phyloP scores from a whole-genome alignment of 2,888 invertebrate genomes.

The Melanargia galathea region DNA sequence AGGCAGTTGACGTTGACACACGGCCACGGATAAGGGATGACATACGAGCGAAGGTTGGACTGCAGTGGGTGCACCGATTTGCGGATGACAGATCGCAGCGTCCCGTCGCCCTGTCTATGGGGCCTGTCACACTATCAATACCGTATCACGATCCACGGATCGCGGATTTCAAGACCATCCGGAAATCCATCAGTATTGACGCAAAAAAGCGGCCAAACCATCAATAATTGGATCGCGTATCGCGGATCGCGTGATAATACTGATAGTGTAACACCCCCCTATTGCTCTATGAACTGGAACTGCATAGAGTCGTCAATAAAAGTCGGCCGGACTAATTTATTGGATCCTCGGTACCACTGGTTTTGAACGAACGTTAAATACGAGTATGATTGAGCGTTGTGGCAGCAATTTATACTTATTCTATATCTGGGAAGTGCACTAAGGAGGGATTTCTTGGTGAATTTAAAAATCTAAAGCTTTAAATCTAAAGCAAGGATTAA shows the following conservation, averaged over 20 bases:
- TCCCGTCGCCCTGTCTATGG: conserved; percentile 40
- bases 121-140: no score
- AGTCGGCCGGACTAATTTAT: conserved; percentile 29
- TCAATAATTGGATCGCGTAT: no score
- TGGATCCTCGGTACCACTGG: conserved; percentile 18
- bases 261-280: no score
- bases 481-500: no score
- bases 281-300: conserved; percentile 37
- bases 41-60: conserved; percentile 56
- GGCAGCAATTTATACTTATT: neutral
- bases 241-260: no score
- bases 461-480: no score
- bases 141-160: no score
- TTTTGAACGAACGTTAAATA: conserved; percentile 20
- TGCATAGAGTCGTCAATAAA: conserved; percentile 39
- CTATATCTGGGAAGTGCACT: neutral
- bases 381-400: conserved; percentile 1
- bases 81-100: conserved; percentile 53
- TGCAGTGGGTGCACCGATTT: conserved; percentile 65
- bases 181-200: no score
- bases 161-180: no score
- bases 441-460: no score
- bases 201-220: no score
- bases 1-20: conserved; percentile 64
- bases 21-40: conserved; percentile 70